Conservation (phyloP, 2,888 invertebrate genomes). For the Stenotaenia linearis region DNA sequence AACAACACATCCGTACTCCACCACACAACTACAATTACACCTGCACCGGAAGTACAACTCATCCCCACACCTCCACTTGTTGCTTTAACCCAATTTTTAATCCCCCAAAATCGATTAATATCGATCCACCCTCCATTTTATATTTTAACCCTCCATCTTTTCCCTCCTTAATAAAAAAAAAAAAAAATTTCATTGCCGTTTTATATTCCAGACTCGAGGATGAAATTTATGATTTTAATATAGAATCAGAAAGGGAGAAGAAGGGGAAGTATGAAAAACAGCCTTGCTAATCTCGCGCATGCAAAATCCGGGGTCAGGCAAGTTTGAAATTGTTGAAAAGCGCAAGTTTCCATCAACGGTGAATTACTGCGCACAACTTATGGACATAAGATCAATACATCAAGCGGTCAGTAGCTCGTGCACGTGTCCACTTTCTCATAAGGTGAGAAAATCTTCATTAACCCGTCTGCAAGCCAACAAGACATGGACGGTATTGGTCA, state of each 20-base stretch:
- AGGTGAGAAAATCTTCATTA: constrained; percentile 24
- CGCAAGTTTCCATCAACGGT: not conserved
- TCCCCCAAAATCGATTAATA: too few relatives aligned
- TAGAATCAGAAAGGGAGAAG: not conserved
- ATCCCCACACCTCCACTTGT: too few relatives aligned
- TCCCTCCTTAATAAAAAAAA: not conserved
- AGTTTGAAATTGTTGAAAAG: not conserved
- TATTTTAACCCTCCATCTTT: too few relatives aligned
- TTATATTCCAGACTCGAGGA: not conserved
- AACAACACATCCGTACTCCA: too few relatives aligned
- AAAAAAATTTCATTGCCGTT: constrained; percentile 9
- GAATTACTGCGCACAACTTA: not conserved
- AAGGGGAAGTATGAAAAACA: constrained; percentile 6
- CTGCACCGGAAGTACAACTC: too few relatives aligned
- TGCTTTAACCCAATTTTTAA: too few relatives aligned
- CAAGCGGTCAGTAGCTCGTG: not conserved
- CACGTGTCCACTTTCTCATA: not conserved
- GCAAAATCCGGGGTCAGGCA: constrained; percentile 16
- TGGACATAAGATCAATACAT: constrained; percentile 13
- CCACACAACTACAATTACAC: too few relatives aligned
- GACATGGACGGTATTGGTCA: not conserved
- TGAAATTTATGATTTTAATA: constrained; percentile 26
- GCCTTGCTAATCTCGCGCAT: constrained; percentile 16
- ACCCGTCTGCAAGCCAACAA: not conserved
- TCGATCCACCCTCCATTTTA: too few relatives aligned